Evolutionary conservation across 2,113 vertebrate genomes (phyloP), one percentile per base, ranked within the genome.

Genomic region (Cyanistes caeruleus): DNA sequence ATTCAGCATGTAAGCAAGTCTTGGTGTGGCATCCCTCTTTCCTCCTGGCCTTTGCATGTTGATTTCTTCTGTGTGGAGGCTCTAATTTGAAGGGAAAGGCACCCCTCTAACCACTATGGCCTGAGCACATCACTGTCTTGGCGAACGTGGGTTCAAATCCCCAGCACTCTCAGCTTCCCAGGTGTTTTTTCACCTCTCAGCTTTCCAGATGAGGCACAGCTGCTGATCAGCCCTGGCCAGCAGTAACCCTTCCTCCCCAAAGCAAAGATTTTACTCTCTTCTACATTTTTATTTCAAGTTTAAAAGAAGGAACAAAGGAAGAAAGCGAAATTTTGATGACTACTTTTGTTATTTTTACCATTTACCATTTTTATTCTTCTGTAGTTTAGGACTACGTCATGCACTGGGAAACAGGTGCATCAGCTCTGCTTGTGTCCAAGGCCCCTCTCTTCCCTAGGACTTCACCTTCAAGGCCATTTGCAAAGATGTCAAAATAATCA

Each of bases 401-500:
- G 31, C 43, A 23, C 43, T 5, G 1, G 56, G 39, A 89, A 84
- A 62, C 5, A 74, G 43, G 35, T 52, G 39, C 62, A 49, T 19
- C 65, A 84, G 21, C 13, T 69, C 35, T 14, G 7, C 17, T 69
- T 60, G 58, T n/a, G 23, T 43, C 43, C 63, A 80, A 85, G 22
- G 25, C 17, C 33, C 60, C 39, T 81, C 10, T 37, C 39, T 90
- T 77, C 62, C 33, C 81, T 15, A 77, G 69, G 55, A 59, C 70
- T 78, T 24, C 82, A 93, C 59, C 76, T 73, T 80, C 23, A 77
- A 86, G 44, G 22, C 9, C 60, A 53, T 86, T 95, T 72, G 49
- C n/a, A 86, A 77, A 91, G n/a, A 15, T 63, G 67, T 78, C 58
- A 91, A 92, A 94, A 87, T 56, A 73, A 94, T 74, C 56, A 87